Base-by-base conservation (phyloP, 2,888 invertebrate species). In the Caenorhabditis sp. region DNA sequence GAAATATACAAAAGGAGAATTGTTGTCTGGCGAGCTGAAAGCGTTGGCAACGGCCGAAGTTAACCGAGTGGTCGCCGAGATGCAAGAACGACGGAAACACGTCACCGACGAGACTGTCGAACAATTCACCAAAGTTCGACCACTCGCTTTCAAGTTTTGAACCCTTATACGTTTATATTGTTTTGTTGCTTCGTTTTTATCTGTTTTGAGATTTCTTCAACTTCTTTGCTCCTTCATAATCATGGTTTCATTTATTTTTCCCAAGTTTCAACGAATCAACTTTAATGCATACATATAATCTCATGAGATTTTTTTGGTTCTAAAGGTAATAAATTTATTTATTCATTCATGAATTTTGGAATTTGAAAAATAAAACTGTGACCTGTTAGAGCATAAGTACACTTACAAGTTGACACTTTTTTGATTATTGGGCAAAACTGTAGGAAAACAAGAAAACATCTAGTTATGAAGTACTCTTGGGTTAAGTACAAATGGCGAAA, bases 21-120 rank as follows among this genome's bases (percentile, higher is more conserved):
- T 99, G 89, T 89, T 99, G 43, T 97, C 97, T 0, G 97, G 99
- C 0, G 94, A 96, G 88, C 90, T 99, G 68, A 99, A 99, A 89
- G 94, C 94, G 87, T 90, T 94, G 80, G 91, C 97, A 5, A 94
- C 97, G 81, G 93, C 68, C 1, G 79, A 93, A 53, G 90, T 92
- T 43, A 69, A 66, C 26, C 62, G 64, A 27, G 91, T 95, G 73
- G 91, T 97, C 0, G 91, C 91, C 31, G 91, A 92, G 57, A 95
- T 97, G 90, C 95, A 97, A 90, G 91, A 92, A 84, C 90, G 92
- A 49, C 90, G 95, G 69, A 92, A 92, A 57, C 89, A 91, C 76
- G 91, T 97, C 63, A 95, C 95, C 0, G 95, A 97, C 84, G 94
- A 95, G 54, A 89, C 93, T 27, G 91, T 97, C 64, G 91, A 92